Conservation (phyloP, 2,113 vertebrate genomes). For the Tyrannus savana region DNA sequence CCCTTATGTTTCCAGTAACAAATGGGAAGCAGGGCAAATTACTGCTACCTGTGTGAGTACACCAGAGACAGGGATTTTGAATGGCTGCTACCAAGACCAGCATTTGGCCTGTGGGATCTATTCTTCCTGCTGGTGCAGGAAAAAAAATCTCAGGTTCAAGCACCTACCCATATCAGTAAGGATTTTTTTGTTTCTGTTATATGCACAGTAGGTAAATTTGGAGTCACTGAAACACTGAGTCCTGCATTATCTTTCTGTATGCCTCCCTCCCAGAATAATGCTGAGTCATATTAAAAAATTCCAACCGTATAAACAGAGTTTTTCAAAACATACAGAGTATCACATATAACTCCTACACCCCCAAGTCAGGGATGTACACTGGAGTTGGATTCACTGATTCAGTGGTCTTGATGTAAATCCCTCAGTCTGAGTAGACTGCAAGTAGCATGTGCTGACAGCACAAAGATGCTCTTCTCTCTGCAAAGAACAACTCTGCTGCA, state of each 20-base stretch:
- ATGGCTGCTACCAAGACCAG: neutral
- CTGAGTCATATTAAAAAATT: neutral
- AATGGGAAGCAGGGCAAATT: neutral
- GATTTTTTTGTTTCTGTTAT: neutral
- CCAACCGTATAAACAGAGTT: neutral
- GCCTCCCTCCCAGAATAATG: neutral
- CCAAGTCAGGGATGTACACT: rapidly evolving
- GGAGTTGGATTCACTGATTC: neutral
- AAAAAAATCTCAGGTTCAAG: neutral
- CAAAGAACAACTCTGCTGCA: neutral
- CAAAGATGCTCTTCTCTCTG: neutral
- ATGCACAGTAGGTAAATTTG: neutral
- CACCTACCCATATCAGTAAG: neutral
- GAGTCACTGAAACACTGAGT: neutral
- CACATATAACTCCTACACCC: neutral
- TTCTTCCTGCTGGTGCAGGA: neutral
- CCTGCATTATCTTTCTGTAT: neutral
- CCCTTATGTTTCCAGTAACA: neutral
- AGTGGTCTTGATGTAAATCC: neutral
- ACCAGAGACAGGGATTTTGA: neutral
- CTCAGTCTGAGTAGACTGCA: neutral
- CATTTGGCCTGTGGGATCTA: neutral
- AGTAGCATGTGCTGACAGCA: neutral
- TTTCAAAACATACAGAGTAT: neutral
- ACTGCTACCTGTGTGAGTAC: neutral